Conservation (phyloP, 2,888 invertebrate species). For the Saturnia japonica region DNA sequence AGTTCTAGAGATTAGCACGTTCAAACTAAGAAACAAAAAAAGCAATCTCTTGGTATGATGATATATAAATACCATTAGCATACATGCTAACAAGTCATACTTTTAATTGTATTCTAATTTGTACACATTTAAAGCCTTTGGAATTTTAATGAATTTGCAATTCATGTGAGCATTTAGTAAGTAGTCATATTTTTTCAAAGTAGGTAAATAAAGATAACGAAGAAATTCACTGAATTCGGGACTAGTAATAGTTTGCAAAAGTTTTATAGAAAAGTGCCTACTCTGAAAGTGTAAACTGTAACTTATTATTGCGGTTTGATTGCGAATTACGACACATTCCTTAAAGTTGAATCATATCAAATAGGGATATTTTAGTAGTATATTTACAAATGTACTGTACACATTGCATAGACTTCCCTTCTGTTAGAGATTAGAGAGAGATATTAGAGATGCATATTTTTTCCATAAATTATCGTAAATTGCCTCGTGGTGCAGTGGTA, state of each 20-base stretch:
- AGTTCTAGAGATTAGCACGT: too few relatives aligned
- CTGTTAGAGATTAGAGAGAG: too few relatives aligned
- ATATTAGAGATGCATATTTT: too few relatives aligned
- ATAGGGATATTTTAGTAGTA: neutral
- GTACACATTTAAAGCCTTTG: neutral
- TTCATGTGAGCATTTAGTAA: neutral
- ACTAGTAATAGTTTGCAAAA: neutral
- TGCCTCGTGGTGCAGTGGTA: too few relatives aligned
- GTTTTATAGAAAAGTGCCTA: neutral
- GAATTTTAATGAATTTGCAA: neutral
- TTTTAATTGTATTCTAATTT: neutral
- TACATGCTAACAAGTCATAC: neutral
- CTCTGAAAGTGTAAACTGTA: neutral
- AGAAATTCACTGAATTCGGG: neutral
- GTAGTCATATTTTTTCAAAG: slow-evolving; percentile 16
- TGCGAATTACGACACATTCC: neutral
- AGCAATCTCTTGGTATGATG: too few relatives aligned
- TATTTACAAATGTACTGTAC: neutral
- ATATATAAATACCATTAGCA: too few relatives aligned
- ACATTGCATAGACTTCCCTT: neutral
- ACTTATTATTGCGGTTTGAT: neutral
- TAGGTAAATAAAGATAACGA: neutral
- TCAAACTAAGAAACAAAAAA: too few relatives aligned
- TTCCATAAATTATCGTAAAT: too few relatives aligned
- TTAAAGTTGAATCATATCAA: neutral